Percentiles rank a stretch among this genome's conserved stretches.
Conservation (phyloP, 2,888 invertebrate species). For the Agrochola litura region DNA sequence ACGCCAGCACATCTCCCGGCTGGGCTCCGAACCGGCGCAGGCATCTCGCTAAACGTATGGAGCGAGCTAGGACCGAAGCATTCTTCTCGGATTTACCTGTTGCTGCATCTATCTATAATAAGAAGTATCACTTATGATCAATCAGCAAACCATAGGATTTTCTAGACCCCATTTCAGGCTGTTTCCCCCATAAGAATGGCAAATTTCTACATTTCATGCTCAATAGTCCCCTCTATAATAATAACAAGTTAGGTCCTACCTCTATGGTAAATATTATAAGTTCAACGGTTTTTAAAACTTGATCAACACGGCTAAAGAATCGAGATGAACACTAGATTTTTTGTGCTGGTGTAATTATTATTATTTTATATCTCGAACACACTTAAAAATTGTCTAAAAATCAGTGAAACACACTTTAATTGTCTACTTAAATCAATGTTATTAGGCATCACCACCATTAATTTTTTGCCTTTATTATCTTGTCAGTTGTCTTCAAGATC, state of each 20-base stretch:
- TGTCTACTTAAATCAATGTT: too few relatives aligned
- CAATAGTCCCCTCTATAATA: too few relatives aligned
- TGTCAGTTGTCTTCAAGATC: background rate
- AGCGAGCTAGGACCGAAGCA: slow-evolving; percentile 75
- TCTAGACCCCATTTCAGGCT: background rate
- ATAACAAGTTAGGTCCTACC: background rate
- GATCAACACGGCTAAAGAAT: too few relatives aligned
- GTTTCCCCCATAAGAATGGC: background rate
- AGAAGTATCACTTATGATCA: too few relatives aligned
- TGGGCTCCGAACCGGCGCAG: slow-evolving; percentile 73
- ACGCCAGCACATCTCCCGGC: slow-evolving; percentile 80
- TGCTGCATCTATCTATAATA: slow-evolving; percentile 80
- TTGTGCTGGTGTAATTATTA: background rate
- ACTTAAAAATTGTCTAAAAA: too few relatives aligned
- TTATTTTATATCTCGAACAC: too few relatives aligned
- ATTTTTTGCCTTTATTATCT: background rate
- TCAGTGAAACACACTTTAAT: too few relatives aligned
- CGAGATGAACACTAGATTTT: background rate
- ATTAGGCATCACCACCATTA: background rate
- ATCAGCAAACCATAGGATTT: background rate
- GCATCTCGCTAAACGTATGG: slow-evolving; percentile 75
- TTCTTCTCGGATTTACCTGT: slow-evolving; percentile 81
- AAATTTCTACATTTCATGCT: background rate
- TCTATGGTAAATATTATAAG: too few relatives aligned
- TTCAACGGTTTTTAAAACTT: too few relatives aligned